Conservation (phyloP, 2,113 vertebrate genomes). For the Clarias magur region DNA sequence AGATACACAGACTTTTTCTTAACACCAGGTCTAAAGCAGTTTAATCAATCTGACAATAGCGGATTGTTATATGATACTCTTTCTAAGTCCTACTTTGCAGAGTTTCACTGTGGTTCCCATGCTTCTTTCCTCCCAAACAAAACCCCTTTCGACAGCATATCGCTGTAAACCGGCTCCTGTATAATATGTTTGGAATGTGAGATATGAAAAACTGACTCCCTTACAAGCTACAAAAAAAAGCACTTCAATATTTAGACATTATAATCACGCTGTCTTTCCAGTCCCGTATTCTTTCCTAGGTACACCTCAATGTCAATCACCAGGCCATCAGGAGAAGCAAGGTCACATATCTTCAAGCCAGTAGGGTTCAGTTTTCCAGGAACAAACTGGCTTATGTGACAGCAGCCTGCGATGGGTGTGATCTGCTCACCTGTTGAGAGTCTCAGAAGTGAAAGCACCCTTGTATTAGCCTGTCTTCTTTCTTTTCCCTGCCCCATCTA, state of each 20-base stretch:
- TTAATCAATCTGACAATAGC: conserved; percentile 12
- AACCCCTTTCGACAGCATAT: neutral
- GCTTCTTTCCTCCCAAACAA: neutral
- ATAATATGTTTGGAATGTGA: neutral
- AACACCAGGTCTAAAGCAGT: neutral
- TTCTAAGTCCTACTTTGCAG: conserved; percentile 21
- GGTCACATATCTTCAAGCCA: too few species aligned
- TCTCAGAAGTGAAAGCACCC: too few species aligned
- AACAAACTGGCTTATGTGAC: too few species aligned
- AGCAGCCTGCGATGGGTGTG: too few species aligned
- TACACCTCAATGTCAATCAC: too few species aligned
- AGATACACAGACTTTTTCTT: neutral
- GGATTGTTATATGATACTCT: conserved; percentile 39
- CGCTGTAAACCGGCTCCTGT: neutral
- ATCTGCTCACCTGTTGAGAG: too few species aligned
- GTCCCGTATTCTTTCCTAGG: too few species aligned
- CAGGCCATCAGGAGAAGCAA: too few species aligned
- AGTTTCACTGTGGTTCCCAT: conserved; percentile 25
- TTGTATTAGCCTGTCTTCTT: too few species aligned
- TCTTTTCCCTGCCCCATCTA: too few species aligned
- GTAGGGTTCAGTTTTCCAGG: too few species aligned
- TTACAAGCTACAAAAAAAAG: neutral
- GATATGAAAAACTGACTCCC: neutral
- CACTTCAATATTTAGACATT: neutral
- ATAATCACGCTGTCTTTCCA: neutral